Evolutionary conservation across 2,888 invertebrate species (phyloP), one percentile per base, ranked within the genome.

Genomic region (Dastarcus helophoroides): DNA sequence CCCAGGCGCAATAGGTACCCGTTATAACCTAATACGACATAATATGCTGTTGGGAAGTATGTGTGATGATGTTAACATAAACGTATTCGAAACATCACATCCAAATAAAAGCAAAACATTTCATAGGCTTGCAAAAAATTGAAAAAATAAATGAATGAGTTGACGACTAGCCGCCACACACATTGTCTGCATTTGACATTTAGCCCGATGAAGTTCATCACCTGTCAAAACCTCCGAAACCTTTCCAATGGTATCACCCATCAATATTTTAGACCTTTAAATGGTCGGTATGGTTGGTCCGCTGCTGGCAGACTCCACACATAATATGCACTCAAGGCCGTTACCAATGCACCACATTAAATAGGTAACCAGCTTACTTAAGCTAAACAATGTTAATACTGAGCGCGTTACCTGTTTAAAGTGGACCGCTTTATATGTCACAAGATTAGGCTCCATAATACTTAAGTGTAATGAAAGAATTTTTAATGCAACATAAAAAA

Each of bases 151-250:
- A n/a, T n/a, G 16, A 26, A 10, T 8, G 8, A 17, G n/a, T 4
- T 51, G 50, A 51, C 51, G 50, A 48, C 48, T 48, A 66, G 69
- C 69, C 69, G 67, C 69, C 70, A 69, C 67, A 69, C 71, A 71
- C 70, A 71, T 71, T 71, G 71, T 69, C 69, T 71, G 70, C 69
- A 68, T 67, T 60, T 58, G 24, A 23, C n/a, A n/a, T n/a, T n/a
- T n/a, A n/a, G n/a, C n/a, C n/a, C n/a, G n/a, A n/a, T n/a, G n/a
- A n/a, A n/a, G n/a, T n/a, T n/a, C n/a, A n/a, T n/a, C n/a, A n/a
- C n/a, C n/a, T n/a, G n/a, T n/a, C n/a, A n/a, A n/a, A n/a, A n/a
- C n/a, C n/a, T n/a, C n/a, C n/a, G n/a, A n/a, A n/a, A n/a, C n/a
- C n/a, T n/a, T n/a, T n/a, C n/a, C n/a, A n/a, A n/a, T n/a, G n/a